Conservation (phyloP, 1,140 invertebrate genomes). For the Mercenaria mercenaria region DNA sequence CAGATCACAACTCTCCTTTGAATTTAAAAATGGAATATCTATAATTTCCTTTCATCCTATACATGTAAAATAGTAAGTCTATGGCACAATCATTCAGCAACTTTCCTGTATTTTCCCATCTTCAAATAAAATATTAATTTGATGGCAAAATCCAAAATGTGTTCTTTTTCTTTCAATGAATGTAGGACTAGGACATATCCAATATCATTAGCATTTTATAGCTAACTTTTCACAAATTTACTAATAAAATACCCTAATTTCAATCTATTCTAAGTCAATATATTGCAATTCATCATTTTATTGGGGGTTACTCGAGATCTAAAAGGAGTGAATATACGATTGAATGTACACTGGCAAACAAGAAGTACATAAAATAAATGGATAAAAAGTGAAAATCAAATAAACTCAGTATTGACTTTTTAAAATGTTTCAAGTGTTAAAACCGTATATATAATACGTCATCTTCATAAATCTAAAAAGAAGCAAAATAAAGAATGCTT, state of each 20-base stretch:
- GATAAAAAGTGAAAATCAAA: constrained; percentile 1
- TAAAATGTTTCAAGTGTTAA: neutral
- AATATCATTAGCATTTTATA: neutral
- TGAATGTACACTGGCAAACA: neutral
- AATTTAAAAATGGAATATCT: no score
- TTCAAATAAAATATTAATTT: no score
- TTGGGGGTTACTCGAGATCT: neutral
- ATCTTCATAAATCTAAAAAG: neutral
- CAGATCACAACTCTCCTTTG: no score
- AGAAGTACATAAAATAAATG: neutral
- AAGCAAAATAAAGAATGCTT: neutral
- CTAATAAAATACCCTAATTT: neutral
- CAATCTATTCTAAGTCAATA: neutral
- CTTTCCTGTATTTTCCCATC: no score
- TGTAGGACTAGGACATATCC: no score
- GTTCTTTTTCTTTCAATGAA: no score
- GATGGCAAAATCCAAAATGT: no score
- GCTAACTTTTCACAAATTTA: neutral
- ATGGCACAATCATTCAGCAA: no score
- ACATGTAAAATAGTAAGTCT: no score
- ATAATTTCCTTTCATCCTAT: no score
- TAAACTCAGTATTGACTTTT: neutral
- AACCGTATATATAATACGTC: neutral
- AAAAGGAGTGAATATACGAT: neutral
- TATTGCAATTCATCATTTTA: neutral